Evolutionary conservation across 1,140 invertebrate genomes (phyloP).

Genomic region (Ooceraea biroi): DNA sequence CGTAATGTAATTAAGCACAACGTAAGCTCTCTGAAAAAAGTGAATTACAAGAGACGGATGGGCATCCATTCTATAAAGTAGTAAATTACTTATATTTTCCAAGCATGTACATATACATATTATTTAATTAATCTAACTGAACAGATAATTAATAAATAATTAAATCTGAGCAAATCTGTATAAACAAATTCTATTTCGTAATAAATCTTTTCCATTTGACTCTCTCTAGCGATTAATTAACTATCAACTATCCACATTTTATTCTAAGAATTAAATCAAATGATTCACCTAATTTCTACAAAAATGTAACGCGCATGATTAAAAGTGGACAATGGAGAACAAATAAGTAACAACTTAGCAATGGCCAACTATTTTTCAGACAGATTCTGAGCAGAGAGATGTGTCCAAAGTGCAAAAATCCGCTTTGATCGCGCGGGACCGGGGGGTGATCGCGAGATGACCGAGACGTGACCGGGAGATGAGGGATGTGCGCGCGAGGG

Average conservation of each 20-base stretch:
- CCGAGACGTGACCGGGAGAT: not conserved
- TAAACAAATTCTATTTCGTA: not conserved
- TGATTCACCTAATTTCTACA: no score
- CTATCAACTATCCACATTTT: no score
- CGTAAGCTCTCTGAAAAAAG: conserved; percentile 6
- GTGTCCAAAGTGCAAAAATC: no score
- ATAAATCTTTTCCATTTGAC: not conserved
- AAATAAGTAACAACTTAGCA: no score
- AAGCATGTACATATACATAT: not conserved
- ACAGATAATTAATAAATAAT: conserved; percentile 2
- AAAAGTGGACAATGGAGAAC: no score
- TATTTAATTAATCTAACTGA: not conserved
- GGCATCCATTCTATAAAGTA: not conserved
- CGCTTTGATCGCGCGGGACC: not conserved
- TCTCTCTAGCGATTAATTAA: not conserved
- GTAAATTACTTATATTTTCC: not conserved
- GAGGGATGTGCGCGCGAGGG: conserved; percentile 6
- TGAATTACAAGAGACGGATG: conserved; percentile 3
- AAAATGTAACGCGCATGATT: no score
- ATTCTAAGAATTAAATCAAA: no score
- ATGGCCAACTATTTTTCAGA: no score
- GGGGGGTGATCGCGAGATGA: not conserved
- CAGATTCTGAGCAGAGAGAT: no score
- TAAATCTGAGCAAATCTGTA: not conserved
- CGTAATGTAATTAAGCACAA: not conserved